These are phyloP conservation scores for Dasypolia templi DNA, from an alignment of 2,888 invertebrate species.

Conservation along the genomic window DNA sequence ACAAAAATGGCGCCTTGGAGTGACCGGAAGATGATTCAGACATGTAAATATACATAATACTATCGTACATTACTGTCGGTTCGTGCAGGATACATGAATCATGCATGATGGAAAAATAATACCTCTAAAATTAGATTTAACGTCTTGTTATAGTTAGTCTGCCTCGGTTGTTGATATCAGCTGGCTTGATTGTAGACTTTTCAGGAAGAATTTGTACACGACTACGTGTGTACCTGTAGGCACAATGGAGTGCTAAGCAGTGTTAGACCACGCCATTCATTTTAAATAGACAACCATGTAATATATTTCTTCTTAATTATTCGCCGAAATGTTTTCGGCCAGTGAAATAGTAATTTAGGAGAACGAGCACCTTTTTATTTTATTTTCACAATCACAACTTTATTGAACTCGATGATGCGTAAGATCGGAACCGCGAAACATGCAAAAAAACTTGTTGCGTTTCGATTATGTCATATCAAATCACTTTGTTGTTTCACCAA, in stretches of 20 bases:
- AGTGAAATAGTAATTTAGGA: slow-evolving; percentile 10
- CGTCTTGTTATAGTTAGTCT: slow-evolving; percentile 32
- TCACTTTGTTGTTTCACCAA: slow-evolving; percentile 10
- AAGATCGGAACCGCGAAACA: slow-evolving; percentile 25
- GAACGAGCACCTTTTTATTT: slow-evolving; percentile 1
- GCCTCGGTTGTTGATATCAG: slow-evolving; percentile 22
- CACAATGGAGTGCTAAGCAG: not conserved
- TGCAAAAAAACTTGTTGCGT: slow-evolving; percentile 24
- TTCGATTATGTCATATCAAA: slow-evolving; percentile 40
- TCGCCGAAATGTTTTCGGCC: not conserved
- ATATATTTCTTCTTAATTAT: not conserved
- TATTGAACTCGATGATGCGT: slow-evolving; percentile 28
- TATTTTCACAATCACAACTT: slow-evolving; percentile 3
- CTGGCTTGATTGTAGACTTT: slow-evolving; percentile 6
- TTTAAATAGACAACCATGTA: not conserved
- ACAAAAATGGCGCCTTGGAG: slow-evolving; percentile 51
- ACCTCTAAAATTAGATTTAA: slow-evolving; percentile 45
- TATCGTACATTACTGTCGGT: slow-evolving; percentile 71
- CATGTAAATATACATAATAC: slow-evolving; percentile 61
- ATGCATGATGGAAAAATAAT: slow-evolving; percentile 68
- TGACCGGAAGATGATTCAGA: slow-evolving; percentile 79
- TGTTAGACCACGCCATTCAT: slow-evolving; percentile 6
- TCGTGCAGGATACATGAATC: slow-evolving; percentile 79
- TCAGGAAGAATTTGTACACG: not conserved
- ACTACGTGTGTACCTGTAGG: not conserved